Evolutionary conservation across 2,888 invertebrate genomes (phyloP), one percentile per base, ranked within the genome.

Genomic region (Leucania comma): DNA sequence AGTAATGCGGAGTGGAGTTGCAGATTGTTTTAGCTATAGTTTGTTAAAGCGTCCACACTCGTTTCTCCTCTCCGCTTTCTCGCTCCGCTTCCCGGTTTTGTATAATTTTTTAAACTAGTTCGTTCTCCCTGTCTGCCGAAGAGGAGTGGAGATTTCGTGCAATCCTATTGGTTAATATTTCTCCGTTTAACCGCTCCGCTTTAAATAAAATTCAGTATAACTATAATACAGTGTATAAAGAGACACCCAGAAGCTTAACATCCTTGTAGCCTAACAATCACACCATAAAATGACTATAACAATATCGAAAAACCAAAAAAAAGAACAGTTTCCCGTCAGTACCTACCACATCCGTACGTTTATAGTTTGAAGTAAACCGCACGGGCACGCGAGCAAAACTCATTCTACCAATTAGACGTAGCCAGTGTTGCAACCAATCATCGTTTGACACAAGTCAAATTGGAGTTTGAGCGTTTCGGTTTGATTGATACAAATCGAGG

Each of bases 361-460:
- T 79, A 80, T 86, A 85, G 81, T 81, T 89, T 87, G 80, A 83
- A 80, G 89, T 86, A 83, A 90, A 90, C 90, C 90, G 71, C 90
- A 89, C 78, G 79, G 88, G 90, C 90, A 90, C 90, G 89, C 90
- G 90, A 92, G 90, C 90, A 90, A 94, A 94, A 93, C 92, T 93
- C 92, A 94, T 94, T 92, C 92, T 93, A 92, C 91, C 95, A 95
- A 95, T 95, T 94, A 94, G 91, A 88, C 89, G 89, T 90, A 88
- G 88, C 88, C 91, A 91, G 90, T 94, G 94, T 93, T 93, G 94
- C 94, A 93, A 94, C 94, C 95, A 94, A 94, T 95, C 94, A 95
- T 94, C 93, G 93, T 94, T 93, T 94, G 94, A 95, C 94, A 94
- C 91, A 92, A 93, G 92, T 94, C 94, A 91, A 95, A 94, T 94